Evolutionary conservation across 2,113 vertebrate genomes (phyloP).

Genomic region (Leiothrix lutea): DNA sequence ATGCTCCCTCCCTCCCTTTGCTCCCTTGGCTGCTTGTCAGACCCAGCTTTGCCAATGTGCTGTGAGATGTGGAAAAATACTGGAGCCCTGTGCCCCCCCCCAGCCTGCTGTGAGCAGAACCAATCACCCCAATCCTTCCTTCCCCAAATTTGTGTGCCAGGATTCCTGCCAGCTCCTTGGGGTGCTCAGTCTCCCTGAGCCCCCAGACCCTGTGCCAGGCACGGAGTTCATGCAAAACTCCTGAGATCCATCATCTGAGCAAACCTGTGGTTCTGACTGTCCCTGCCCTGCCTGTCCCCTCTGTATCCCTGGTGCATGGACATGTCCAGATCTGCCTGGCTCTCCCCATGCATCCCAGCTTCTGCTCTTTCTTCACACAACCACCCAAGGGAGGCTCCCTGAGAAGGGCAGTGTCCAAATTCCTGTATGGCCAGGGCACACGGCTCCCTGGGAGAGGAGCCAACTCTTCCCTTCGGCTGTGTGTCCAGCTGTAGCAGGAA

Average conservation of each 20-base stretch:
- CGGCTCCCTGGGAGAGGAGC: not conserved
- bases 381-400: not conserved
- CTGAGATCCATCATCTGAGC: not conserved
- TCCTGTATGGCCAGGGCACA: not conserved
- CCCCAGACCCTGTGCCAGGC: not conserved
- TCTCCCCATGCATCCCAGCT: not conserved
- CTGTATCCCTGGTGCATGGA: fast-evolving
- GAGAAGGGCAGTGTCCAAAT: not conserved
- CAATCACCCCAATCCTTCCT: not conserved
- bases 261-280: not conserved
- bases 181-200: not conserved
- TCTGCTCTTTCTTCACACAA: not conserved
- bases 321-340: not conserved
- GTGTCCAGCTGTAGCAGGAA: not conserved
- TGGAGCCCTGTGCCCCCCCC: not conserved
- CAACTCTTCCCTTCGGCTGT: fast-evolving
- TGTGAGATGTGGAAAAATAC: not conserved
- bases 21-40: not conserved
- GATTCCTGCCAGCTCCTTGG: not conserved
- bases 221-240: not conserved
- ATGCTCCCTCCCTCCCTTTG: not conserved
- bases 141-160: not conserved
- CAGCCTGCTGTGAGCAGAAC: not conserved
- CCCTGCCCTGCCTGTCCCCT: not conserved
- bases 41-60: not conserved